Evolutionary conservation across 2,888 invertebrate species (phyloP), one percentile per base, ranked within the genome.

Genomic region (Drosophila recens): DNA sequence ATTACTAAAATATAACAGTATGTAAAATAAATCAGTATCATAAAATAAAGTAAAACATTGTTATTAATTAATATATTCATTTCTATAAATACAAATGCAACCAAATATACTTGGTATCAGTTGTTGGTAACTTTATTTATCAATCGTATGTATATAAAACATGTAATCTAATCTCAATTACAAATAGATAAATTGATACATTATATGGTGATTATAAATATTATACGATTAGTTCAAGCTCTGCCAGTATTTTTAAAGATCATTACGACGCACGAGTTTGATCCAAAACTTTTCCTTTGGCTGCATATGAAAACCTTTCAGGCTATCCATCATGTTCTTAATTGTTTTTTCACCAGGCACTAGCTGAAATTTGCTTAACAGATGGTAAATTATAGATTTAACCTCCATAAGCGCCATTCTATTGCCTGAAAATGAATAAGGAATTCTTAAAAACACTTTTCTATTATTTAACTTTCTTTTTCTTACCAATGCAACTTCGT

Each of bases 401-500:
- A 83, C 66, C 62, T 91, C 91, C 80, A 91, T 87, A 0, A 91
- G 36, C 0, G 91, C 91, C 72, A 91, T 81, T 9, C 91, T 75
- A 23, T 82, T 80, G n/a, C 90, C 82, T 78, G 6, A 30, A 30
- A 8, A 30, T 30, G 0, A 30, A 8, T 30, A 1, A 2, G 30
- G 8, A 30, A 30, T 30, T 30, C 8, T 30, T 30, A 30, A 30
- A 8, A 8, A 8, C 30, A 8, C 8, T 8, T 30, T 30, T 8
- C 8, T 30, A 8, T 30, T 2, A 2, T 30, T 8, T 0, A 30
- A 20, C 3, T 11, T 1, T 13, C 9, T 6, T 42, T 10, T 6
- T 4, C 58, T 30, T 54, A 77, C 79, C 79, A 40, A 84, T 84
- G 23, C 84, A 84, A 79, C 93, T 94, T 67, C 95, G 92, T 0